phyloP scores from a whole-genome alignment of 1,140 invertebrate genomes.

The Drosophila willistoni region DNA sequence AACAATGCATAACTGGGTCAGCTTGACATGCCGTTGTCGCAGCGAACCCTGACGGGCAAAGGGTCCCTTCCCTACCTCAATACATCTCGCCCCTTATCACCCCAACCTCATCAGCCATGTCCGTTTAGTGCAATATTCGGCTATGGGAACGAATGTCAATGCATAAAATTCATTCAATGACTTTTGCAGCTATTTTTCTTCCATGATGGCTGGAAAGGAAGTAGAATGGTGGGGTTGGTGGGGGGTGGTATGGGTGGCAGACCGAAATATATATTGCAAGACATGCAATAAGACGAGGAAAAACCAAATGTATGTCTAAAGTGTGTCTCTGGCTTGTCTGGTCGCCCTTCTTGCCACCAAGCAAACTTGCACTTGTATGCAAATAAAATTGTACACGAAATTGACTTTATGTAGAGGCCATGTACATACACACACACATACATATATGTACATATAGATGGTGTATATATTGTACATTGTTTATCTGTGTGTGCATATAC shows the following conservation, averaged over 20 bases:
- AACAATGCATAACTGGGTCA: conserved; percentile 72
- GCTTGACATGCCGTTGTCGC: conserved; percentile 78
- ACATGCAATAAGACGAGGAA: conserved; percentile 76
- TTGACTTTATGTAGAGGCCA: conserved; percentile 62
- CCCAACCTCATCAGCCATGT: conserved; percentile 56
- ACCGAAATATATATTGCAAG: conserved; percentile 81
- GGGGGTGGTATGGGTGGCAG: conserved; percentile 19
- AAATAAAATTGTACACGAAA: conserved; percentile 80
- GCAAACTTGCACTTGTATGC: conserved; percentile 53
- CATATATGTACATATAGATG: not conserved
- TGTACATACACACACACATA: not conserved
- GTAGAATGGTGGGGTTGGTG: not conserved
- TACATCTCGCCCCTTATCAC: not conserved
- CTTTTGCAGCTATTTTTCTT: conserved; percentile 76
- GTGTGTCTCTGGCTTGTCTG: conserved; percentile 61
- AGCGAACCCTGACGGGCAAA: conserved; percentile 58
- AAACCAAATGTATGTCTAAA: conserved; percentile 71
- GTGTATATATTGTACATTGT: conserved; percentile 16
- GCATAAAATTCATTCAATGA: conserved; percentile 75
- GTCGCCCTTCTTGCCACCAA: conserved; percentile 21
- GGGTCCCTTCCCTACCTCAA: not conserved
- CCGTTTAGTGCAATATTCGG: conserved; percentile 19
- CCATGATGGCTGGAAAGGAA: conserved; percentile 16
- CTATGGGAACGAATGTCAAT: conserved; percentile 68
- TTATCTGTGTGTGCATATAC: not conserved